Evolutionary conservation across 2,113 vertebrate species (phyloP), one percentile per base, ranked within the genome.

Genomic region (Onychorhynchus coronatus): DNA sequence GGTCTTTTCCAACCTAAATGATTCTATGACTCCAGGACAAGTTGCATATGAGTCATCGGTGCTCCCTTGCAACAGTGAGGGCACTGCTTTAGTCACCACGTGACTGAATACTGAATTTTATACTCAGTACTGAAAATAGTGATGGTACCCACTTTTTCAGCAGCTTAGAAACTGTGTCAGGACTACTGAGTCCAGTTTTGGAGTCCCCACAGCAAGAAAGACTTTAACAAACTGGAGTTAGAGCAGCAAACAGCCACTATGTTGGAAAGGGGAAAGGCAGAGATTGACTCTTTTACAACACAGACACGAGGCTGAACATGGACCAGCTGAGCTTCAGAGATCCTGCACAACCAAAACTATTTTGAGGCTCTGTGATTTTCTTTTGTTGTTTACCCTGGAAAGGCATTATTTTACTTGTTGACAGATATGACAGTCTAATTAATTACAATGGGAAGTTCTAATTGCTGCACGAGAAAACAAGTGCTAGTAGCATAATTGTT

Each of bases 101-200:
- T n/a, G n/a, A n/a, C n/a, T n/a, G n/a, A n/a, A n/a, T n/a, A n/a
- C n/a, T n/a, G n/a, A n/a, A n/a, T n/a, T n/a, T n/a, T n/a, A n/a
- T n/a, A n/a, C n/a, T n/a, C n/a, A 0, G 0, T 42, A 21, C 7
- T 11, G 15, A 63, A 24, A 94, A 24, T 11, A 46, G 12, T 14
- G 39, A 24, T 67, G 42, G 42, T 37, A 42, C 2, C 4, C 6
- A 28, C 2, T 28, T 73, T 79, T 33, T 55, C 21, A 55, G 12
- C 35, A 63, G 44, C 63, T 87, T 22, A 24, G 23, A 52, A 42
- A 50, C 2, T 8, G 5, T 55, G 28, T 55, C 59, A 65, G 17
- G 31, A 17, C 21, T 62, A 31, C 22, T 52, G 7, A 24, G 42
- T 9, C 27, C 21, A 10, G 21, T 50, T 82, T 68, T 39, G 59